phyloP scores from a whole-genome alignment of 1,140 invertebrate species.

The Meloidogyne floridensis region DNA sequence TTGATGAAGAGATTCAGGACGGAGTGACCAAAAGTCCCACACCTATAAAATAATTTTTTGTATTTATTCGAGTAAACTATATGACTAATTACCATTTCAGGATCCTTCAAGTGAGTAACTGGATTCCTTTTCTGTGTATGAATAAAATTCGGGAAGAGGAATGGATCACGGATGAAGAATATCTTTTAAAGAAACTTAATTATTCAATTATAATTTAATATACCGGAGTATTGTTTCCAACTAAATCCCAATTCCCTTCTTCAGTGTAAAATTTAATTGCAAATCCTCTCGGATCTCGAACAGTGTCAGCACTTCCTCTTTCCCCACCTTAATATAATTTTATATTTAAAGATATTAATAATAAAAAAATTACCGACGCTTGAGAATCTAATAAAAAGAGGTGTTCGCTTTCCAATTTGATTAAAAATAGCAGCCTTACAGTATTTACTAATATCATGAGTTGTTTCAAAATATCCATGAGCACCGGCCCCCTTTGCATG shows the following conservation, averaged over 20 bases:
- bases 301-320: slow-evolving; percentile 78
- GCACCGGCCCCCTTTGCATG: slow-evolving; percentile 73
- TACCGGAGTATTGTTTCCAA: slow-evolving; percentile 83
- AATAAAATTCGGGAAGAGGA: slow-evolving; percentile 86
- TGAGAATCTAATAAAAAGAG: slow-evolving; percentile 78
- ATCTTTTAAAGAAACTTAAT: slow-evolving; percentile 69
- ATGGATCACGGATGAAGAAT: slow-evolving; percentile 90
- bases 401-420: slow-evolving; percentile 81
- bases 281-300: slow-evolving; percentile 86
- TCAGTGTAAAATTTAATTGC: slow-evolving; percentile 94
- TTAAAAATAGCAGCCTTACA: slow-evolving; percentile 81
- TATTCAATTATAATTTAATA: not conserved
- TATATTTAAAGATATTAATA: not conserved
- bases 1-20: slow-evolving; percentile 86
- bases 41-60: slow-evolving; percentile 73
- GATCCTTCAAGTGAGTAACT: slow-evolving; percentile 84
- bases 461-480: slow-evolving; percentile 88
- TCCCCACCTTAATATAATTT: slow-evolving; percentile 68
- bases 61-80: not conserved
- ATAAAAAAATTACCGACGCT: slow-evolving; percentile 73
- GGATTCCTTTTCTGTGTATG: slow-evolving; percentile 93
- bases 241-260: slow-evolving; percentile 92
- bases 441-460: slow-evolving; percentile 85
- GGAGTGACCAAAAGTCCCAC: slow-evolving; percentile 87
- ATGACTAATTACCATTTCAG: slow-evolving; percentile 57